Conservation (phyloP, 2,888 invertebrate species). For the Malthinus seriepunctatus region DNA sequence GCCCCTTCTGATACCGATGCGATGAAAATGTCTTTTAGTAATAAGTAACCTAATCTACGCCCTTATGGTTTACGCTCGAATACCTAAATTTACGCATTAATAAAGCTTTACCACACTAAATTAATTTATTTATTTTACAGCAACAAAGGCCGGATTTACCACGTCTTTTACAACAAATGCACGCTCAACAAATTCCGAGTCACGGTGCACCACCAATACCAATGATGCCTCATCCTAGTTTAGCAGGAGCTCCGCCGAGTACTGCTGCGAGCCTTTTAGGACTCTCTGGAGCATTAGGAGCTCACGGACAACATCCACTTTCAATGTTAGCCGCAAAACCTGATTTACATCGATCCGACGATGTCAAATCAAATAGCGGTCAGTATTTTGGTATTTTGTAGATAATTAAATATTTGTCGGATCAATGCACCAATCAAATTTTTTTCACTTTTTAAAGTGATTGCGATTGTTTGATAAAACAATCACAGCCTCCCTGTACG, state of each 20-base stretch:
- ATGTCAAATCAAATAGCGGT: slow-evolving; percentile 78
- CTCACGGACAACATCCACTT: slow-evolving; percentile 73
- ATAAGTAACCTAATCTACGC: slow-evolving; percentile 18
- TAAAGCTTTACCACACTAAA: background rate
- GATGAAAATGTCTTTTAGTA: slow-evolving; percentile 24
- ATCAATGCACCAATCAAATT: background rate
- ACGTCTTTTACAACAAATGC: slow-evolving; percentile 88
- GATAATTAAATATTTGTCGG: background rate
- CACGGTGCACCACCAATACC: slow-evolving; percentile 75
- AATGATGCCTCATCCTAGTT: slow-evolving; percentile 70
- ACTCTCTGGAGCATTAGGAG: slow-evolving; percentile 64
- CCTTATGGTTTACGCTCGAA: slow-evolving; percentile 20
- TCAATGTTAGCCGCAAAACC: slow-evolving; percentile 78
- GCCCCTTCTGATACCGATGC: slow-evolving; percentile 23
- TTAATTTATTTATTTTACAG: slow-evolving; percentile 57
- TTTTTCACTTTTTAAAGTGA: background rate
- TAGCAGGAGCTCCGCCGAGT: slow-evolving; percentile 59
- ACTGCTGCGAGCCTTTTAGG: slow-evolving; percentile 64
- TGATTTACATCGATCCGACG: slow-evolving; percentile 75
- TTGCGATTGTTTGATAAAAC: background rate
- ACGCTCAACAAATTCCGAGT: slow-evolving; percentile 81
- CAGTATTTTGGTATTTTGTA: slow-evolving; percentile 46
- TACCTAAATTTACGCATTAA: slow-evolving; percentile 13
- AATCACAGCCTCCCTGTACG: too few relatives aligned
- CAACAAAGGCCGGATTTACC: slow-evolving; percentile 86